Evolutionary conservation across 2,797 vertebrate genomes (phyloP).

Genomic region (Protonibea diacanthus): DNA sequence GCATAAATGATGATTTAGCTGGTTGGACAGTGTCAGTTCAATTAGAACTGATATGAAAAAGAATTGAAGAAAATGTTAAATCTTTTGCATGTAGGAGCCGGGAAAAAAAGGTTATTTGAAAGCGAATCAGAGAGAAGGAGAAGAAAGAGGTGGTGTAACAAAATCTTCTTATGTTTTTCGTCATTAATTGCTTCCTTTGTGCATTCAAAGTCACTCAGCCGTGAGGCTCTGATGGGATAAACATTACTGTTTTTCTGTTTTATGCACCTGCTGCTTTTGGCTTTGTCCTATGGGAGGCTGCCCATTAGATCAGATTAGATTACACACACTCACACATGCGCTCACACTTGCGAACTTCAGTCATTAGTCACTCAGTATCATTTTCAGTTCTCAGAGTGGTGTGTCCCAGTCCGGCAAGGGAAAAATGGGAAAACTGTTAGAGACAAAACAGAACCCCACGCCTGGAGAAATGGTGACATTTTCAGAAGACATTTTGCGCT

Average conservation of each 20-base stretch:
- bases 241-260: slow-evolving; percentile 57
- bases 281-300: slow-evolving; percentile 64
- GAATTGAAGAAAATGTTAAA: not conserved
- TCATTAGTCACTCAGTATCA: slow-evolving; percentile 65
- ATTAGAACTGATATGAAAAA: not conserved
- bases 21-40: no score
- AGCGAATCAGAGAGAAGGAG: not conserved
- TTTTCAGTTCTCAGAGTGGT: slow-evolving; percentile 51
- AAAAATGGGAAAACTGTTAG: not conserved
- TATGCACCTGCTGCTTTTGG: slow-evolving; percentile 74
- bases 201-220: slow-evolving; percentile 53
- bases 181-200: slow-evolving; percentile 73
- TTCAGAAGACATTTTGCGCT: not conserved
- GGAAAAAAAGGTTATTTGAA: not conserved
- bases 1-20: no score
- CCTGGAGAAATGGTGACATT: not conserved
- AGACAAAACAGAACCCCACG: slow-evolving; percentile 2
- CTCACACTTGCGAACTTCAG: slow-evolving; percentile 48
- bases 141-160: slow-evolving; percentile 6
- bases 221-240: slow-evolving; percentile 48
- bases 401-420: not conserved
- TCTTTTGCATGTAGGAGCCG: not conserved
- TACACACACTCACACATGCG: slow-evolving; percentile 49
- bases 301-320: slow-evolving; percentile 70
- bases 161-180: not conserved